Conservation (phyloP, 2,113 vertebrate genomes). For the Lepisosteus osseus region DNA sequence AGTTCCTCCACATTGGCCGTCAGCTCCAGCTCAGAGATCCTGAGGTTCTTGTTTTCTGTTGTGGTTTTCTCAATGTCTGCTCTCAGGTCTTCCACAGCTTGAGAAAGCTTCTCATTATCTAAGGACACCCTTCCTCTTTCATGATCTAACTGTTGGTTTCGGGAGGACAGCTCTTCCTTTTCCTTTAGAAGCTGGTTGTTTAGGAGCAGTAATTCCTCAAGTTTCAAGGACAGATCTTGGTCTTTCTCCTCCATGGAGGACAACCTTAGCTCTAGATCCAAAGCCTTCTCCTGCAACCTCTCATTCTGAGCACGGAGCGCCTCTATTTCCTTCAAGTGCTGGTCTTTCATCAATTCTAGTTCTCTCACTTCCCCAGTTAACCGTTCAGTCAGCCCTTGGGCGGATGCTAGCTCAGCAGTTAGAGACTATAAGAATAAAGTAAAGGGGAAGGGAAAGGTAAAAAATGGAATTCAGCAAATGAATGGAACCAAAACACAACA, state of each 20-base stretch:
- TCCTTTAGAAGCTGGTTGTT: slow-evolving; percentile 57
- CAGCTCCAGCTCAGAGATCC: slow-evolving; percentile 43
- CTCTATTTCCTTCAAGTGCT: slow-evolving; percentile 65
- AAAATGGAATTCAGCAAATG: slow-evolving; percentile 68
- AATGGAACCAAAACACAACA: slow-evolving; percentile 48
- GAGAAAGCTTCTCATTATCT: slow-evolving; percentile 58
- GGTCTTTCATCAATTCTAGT: slow-evolving; percentile 79
- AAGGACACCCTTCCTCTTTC: slow-evolving; percentile 47
- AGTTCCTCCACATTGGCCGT: slow-evolving; percentile 60
- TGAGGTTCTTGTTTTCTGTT: slow-evolving; percentile 60
- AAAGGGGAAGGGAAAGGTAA: slow-evolving; percentile 55
- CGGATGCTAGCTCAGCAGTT: slow-evolving; percentile 86
- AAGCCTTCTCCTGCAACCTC: slow-evolving; percentile 63
- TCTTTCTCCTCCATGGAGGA: slow-evolving; percentile 59
- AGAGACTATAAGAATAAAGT: slow-evolving; percentile 84
- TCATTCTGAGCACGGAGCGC: slow-evolving; percentile 72
- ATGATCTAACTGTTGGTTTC: slow-evolving; percentile 50
- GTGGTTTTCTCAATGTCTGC: slow-evolving; percentile 55
- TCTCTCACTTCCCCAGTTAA: slow-evolving; percentile 83
- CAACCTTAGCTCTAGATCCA: slow-evolving; percentile 65
- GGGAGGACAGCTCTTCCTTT: slow-evolving; percentile 61
- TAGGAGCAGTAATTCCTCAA: slow-evolving; percentile 63
- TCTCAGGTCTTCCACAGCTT: slow-evolving; percentile 55
- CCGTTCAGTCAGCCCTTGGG: slow-evolving; percentile 81
- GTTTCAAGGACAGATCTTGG: slow-evolving; percentile 58